Base-by-base conservation (phyloP, 2,888 invertebrate genomes). In the Leptinotarsa peninsularis region DNA sequence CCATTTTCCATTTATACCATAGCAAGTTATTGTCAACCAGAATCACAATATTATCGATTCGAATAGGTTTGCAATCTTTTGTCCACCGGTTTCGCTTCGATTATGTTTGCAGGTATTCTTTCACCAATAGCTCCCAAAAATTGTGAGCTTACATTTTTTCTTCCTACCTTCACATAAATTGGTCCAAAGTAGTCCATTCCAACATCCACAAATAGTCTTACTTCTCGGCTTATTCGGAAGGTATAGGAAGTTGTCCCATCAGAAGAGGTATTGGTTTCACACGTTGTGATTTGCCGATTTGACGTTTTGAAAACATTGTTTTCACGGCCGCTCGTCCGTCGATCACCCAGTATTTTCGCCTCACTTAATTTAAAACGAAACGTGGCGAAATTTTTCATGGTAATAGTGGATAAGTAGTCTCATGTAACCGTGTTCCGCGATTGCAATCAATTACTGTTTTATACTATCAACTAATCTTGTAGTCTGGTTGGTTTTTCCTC, bases 11-110 rank as follows among this genome's bases (percentile, higher is more conserved):
- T 13, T 60, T 15, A 49, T 49, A 52, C 63, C 70, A 49, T 14
- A 63, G 71, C 21, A n/a, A 15, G 21, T 74, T 74, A n/a, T 60
- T 21, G 18, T 75, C 72, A 15, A 72, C 56, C 15, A 76, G 27
- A 14, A 76, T 33, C 4, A 76, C 72, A 21, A 68, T n/a, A 49
- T 67, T 50, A 50, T 52, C 50, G 7, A 73, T 49, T 49, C 52
- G 50, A 17, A 76, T 23, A 10, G 58, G 58, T 23, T 54, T 33
- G 17, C 21, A 13, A 18, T 71, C 67, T n/a, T 52, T 50, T 4
- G 52, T 71, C 66, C 71, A 75, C 54, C 89, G 91, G 5, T 91
- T 91, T 83, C 93, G 69, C n/a, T 54, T 49, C 10, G 27, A 43
- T n/a, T 67, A 52, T n/a, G 72, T 67, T 14, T 49, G 72, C 2